Conservation (phyloP, 2,113 vertebrate species). For the Planiliza haematocheilus region DNA sequence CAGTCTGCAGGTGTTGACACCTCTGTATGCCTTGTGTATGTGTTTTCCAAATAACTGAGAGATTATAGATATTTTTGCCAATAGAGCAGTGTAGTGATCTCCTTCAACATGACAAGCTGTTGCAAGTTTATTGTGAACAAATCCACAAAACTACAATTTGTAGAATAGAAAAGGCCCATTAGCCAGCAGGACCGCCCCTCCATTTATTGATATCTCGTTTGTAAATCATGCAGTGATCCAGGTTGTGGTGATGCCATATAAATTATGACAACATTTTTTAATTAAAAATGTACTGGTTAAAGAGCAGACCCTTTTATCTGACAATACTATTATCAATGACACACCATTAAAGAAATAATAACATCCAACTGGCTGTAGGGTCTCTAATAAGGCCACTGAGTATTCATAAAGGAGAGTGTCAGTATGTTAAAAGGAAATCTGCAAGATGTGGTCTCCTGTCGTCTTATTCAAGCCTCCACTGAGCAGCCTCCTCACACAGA, state of each 20-base stretch:
- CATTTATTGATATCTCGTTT: neutral
- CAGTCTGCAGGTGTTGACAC: constrained; percentile 8
- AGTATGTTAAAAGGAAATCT: neutral
- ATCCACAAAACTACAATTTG: neutral
- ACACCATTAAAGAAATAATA: neutral
- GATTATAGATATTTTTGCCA: neutral
- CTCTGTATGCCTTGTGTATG: constrained; percentile 17
- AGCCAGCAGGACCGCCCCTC: neutral
- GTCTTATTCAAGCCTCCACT: neutral
- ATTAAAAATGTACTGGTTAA: neutral
- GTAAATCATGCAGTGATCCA: constrained; percentile 1
- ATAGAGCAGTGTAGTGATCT: constrained; percentile 11
- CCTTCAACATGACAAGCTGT: neutral
- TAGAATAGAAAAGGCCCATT: constrained; percentile 1
- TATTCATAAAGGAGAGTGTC: neutral
- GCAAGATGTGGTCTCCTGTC: neutral
- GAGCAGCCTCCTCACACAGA: neutral
- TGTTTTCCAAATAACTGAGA: constrained; percentile 33
- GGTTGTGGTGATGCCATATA: neutral
- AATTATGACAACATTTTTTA: neutral
- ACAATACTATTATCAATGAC: neutral
- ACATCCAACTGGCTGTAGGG: neutral
- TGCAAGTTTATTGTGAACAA: neutral
- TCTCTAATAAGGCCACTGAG: neutral
- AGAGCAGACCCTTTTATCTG: neutral